These are phyloP conservation scores for Magallana ariakensis DNA, from an alignment of 1,140 invertebrate species.

Conservation along the genomic window DNA sequence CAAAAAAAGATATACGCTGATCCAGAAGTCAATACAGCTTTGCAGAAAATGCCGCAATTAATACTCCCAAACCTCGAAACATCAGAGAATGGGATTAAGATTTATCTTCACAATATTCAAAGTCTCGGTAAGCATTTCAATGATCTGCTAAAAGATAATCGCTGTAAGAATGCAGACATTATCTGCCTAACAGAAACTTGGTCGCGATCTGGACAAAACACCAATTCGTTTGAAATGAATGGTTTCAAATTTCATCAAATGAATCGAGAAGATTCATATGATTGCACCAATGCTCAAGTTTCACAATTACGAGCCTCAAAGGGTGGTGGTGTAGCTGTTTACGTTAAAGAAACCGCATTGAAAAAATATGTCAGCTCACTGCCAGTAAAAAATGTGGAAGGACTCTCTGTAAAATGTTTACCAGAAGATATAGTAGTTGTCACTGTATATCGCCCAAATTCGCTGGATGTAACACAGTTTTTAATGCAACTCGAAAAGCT, in stretches of 20 bases:
- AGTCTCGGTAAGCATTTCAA: not conserved
- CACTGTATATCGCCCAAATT: slow-evolving; percentile 19
- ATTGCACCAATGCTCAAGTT: not conserved
- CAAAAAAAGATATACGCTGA: slow-evolving; percentile 5
- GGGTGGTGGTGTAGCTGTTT: not conserved
- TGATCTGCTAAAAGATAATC: not conserved
- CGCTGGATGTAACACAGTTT: not conserved
- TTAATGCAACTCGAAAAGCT: not conserved
- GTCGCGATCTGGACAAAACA: not conserved
- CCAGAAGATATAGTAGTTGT: not conserved
- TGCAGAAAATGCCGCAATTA: not conserved
- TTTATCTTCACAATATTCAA: too few relatives aligned
- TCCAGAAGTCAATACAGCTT: not conserved
- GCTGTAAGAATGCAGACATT: not conserved
- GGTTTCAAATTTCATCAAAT: not conserved
- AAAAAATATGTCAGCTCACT: not conserved
- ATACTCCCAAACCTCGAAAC: not conserved
- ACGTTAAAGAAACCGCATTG: not conserved
- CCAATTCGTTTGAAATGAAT: not conserved
- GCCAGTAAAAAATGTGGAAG: not conserved
- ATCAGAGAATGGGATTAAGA: not conserved
- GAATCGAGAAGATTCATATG: not conserved
- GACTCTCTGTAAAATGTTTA: not conserved
- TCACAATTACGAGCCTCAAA: not conserved
- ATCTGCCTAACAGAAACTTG: slow-evolving; percentile 44